phyloP scores from a whole-genome alignment of 2,113 vertebrate genomes.

The Nipponia nippon region DNA sequence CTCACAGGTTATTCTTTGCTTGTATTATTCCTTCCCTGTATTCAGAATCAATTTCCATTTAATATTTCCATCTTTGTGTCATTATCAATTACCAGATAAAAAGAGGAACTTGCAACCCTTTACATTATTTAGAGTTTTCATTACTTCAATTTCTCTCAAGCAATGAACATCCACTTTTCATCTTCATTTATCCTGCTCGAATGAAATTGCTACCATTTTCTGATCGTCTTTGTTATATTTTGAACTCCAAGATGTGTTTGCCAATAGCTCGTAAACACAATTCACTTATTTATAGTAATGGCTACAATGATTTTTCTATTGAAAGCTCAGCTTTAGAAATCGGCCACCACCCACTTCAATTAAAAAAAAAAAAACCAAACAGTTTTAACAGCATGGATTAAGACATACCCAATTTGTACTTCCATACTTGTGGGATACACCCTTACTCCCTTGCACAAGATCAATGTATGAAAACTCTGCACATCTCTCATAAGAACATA shows the following conservation, averaged over 20 bases:
- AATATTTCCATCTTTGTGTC: background rate
- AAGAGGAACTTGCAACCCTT: background rate
- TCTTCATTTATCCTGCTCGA: background rate
- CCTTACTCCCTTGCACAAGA: background rate
- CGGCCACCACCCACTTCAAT: background rate
- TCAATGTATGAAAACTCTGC: background rate
- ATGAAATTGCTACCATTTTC: background rate
- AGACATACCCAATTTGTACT: background rate
- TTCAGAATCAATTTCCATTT: background rate
- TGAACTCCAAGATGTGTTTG: background rate
- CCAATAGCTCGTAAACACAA: background rate
- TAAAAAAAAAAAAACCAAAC: background rate
- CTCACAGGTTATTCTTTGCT: background rate
- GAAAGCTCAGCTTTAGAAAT: background rate
- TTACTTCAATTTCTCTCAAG: background rate
- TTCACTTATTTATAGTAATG: background rate
- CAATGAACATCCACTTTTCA: background rate
- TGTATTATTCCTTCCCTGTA: background rate
- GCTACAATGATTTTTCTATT: background rate
- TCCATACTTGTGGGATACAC: background rate
- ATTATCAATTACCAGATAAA: background rate
- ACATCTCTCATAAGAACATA: background rate
- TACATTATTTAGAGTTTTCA: background rate
- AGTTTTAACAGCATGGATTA: background rate
- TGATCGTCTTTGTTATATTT: background rate